Evolutionary conservation across 2,113 vertebrate genomes (phyloP), one percentile per base, ranked within the genome.

Genomic region (Cynopterus brachyotis): DNA sequence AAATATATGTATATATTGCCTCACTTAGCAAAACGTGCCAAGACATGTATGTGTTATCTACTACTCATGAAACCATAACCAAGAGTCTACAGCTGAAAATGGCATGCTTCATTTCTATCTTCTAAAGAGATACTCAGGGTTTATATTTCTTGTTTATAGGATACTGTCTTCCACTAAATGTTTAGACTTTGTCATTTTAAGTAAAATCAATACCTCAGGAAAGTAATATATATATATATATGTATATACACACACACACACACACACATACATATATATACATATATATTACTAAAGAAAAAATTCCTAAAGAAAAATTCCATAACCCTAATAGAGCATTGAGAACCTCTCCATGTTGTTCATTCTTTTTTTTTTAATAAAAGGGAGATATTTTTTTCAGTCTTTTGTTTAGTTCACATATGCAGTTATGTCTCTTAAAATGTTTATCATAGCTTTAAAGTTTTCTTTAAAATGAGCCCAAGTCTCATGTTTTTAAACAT

Each of bases 401-500:
- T 30, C 19, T 92, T 90, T 53, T 89, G 73, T 92, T 96, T 89
- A 47, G 8, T 95, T 55, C 67, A 94, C 37, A 76, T 50, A 50
- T 15, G 3, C 7, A 84, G 6, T 80, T 92, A 75, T 62, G 11
- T 82, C 53, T 89, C 37, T 79, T 96, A 95, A 96, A 79, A 83
- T 94, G 37, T 97, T 93, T 86, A 79, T 87, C 83, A 57, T 83
- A 89, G 24, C 28, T 64, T 96, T 94, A 78, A 91, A 79, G 45
- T 90, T 95, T 94, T 35, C 35, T 92, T 96, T 92, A 89, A 94
- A 97, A 87, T 94, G n/a, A 89, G 16, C 59, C 72, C 83, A 55
- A 95, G 55, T 94, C 62, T 89, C 59, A 60, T 85, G 62, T 89
- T 96, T 78, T 97, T 86, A 95, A 98, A 89, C 40, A 94, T 64